phyloP scores from a whole-genome alignment of 1,140 invertebrate genomes.

The Meloidogyne chitwoodi region DNA sequence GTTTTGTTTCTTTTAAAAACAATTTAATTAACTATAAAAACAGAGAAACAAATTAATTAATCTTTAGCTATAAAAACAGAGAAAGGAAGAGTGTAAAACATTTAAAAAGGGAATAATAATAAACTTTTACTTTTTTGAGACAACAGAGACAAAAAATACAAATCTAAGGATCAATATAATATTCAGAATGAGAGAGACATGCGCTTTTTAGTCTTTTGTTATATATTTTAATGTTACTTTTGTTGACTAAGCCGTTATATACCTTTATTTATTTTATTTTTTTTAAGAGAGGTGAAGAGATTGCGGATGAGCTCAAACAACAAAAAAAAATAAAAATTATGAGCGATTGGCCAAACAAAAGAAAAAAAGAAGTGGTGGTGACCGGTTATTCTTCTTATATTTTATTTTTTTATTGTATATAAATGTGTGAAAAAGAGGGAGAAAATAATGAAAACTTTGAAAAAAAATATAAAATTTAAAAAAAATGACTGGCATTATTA shows the following conservation, averaged over 20 bases:
- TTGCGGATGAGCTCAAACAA: not conserved
- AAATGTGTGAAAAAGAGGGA: not conserved
- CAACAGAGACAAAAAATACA: no score
- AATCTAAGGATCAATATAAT: not conserved
- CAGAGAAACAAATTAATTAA: no score
- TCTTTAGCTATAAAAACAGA: no score
- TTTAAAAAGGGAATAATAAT: no score
- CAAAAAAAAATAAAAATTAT: not conserved
- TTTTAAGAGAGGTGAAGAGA: not conserved
- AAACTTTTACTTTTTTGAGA: no score
- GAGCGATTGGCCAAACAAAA: conserved; percentile 2
- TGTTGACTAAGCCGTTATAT: not conserved
- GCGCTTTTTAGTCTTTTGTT: not conserved
- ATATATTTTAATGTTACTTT: not conserved
- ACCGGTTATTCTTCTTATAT: not conserved
- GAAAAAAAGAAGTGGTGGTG: not conserved
- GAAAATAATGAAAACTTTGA: not conserved
- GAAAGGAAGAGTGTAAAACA: no score
- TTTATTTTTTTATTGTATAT: not conserved
- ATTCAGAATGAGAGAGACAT: not conserved
- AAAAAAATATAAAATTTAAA: not conserved
- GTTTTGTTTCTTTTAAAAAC: no score
- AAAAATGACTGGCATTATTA: no score
- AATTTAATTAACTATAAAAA: no score
- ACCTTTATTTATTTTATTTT: not conserved